These are phyloP conservation scores for Hydrotaea diabolus DNA, from an alignment of 2,888 invertebrate species.

Conservation along the genomic window DNA sequence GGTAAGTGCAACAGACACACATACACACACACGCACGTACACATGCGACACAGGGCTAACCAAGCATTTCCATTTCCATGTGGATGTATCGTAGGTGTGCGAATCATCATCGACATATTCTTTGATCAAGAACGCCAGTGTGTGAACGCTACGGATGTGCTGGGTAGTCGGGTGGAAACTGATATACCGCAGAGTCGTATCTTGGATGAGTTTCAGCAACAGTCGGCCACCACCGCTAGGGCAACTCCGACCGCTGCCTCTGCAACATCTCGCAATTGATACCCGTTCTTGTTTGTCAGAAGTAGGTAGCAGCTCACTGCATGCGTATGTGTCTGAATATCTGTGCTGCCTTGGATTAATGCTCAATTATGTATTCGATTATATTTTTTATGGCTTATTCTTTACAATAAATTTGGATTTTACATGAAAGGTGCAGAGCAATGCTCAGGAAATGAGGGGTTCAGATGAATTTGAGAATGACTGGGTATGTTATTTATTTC, in stretches of 20 bases:
- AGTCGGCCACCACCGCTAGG: slow-evolving; percentile 61
- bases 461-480: too few species aligned
- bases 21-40: too few species aligned
- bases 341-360: too few species aligned
- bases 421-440: too few species aligned
- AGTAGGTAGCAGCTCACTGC: neutral
- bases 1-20: slow-evolving; percentile 70
- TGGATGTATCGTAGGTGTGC: slow-evolving; percentile 75
- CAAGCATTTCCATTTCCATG: neutral
- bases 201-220: slow-evolving; percentile 77
- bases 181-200: slow-evolving; percentile 79
- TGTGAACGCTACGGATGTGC: slow-evolving; percentile 72
- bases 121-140: slow-evolving; percentile 73
- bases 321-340: too few species aligned
- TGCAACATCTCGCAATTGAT: slow-evolving; percentile 6
- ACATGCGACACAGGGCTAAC: neutral
- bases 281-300: neutral
- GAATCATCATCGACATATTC: slow-evolving; percentile 78
- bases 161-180: slow-evolving; percentile 78
- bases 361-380: too few species aligned
- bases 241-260: neutral
- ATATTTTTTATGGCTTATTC: too few species aligned
- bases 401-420: too few species aligned
- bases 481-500: too few species aligned
- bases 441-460: too few species aligned